Percentiles rank a stretch among this genome's conserved stretches.
Conservation (phyloP, 1,140 invertebrate species). For the Thalassaphorura encarpata region DNA sequence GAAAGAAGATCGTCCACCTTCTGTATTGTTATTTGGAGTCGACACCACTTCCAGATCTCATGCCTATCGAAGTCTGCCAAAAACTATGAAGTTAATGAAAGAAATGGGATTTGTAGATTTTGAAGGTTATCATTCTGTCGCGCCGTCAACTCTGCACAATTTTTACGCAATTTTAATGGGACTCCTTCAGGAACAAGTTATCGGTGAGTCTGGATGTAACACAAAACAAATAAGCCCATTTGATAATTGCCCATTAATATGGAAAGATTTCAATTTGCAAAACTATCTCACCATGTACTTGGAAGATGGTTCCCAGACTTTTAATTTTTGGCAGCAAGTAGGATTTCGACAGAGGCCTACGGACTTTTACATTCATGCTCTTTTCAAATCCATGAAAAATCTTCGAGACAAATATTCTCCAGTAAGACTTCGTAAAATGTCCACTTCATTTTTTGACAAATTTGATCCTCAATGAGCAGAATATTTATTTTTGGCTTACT, state of each 20-base stretch:
- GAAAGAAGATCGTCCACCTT: neutral
- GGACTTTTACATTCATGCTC: constrained; percentile 45
- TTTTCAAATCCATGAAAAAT: constrained; percentile 36
- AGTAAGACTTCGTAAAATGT: neutral
- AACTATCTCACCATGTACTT: constrained; percentile 44
- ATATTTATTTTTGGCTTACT: no score
- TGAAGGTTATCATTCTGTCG: constrained; percentile 5
- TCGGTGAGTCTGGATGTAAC: constrained; percentile 24
- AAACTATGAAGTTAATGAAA: neutral
- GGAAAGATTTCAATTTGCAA: constrained; percentile 40
- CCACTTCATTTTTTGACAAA: no score
- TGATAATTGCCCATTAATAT: constrained; percentile 38
- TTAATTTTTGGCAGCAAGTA: constrained; percentile 41
- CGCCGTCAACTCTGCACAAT: neutral
- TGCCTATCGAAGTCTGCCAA: constrained; percentile 1
- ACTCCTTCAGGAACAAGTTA: neutral
- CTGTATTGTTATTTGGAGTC: constrained; percentile 6
- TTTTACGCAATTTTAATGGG: constrained; percentile 4
- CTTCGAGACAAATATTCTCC: constrained; percentile 6
- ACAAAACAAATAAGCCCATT: constrained; percentile 18
- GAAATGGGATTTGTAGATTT: constrained; percentile 7
- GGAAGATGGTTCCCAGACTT: constrained; percentile 42
- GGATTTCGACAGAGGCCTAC: constrained; percentile 41
- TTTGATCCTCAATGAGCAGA: no score
- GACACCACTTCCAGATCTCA: constrained; percentile 7